Base-by-base conservation (phyloP, 2,113 vertebrate species). In the Orthonyx spaldingii region DNA sequence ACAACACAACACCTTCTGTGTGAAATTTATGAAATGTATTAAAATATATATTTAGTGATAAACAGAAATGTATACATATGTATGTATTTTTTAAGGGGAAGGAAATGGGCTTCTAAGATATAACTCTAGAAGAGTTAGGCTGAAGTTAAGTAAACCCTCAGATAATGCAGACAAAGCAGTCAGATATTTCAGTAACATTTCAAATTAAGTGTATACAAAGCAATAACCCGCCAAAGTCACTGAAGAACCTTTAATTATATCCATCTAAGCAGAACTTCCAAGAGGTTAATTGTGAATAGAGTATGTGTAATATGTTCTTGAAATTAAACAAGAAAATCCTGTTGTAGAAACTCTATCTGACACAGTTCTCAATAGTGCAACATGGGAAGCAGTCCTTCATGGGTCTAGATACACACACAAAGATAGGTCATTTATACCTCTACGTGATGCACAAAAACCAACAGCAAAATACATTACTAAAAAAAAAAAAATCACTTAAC, bases 371-470 rank as follows among this genome's bases (percentile, higher is more conserved):
- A 49, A 27, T 37, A 71, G 41, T 14, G 9, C 13, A 56, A 10
- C 10, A 44, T 5, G 30, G 7, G 11, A 79, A 83, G 10, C 5
- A 49, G 28, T 56, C 10, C 16, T 91, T 8, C 22, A 49, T 1
- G 7, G 5, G 13, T 68, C 17, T 41, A 32, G 50, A 79, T 24
- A 11, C 8, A 41, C 16, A n/a, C 9, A 56, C 9, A 76, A 11
- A 70, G 57, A 41, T 1, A 80, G 16, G 14, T 72, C 12, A 35
- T 89, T 57, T 77, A n/a, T 65, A 50, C 0, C 4, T 76, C 11
- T 19, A 15, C 0, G 0, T 26, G 26, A 77, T 16, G 14, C 3
- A 16, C 4, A 76, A 77, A 77, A 63, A 16, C 0, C 2, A 63
- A 4, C 9, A 63, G 32, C 2, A 11, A 76, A 83, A 27, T 2